Percentiles rank a stretch among this genome's conserved stretches.
Conservation (phyloP, 1,140 invertebrate species). For the Mamestra configurata region DNA sequence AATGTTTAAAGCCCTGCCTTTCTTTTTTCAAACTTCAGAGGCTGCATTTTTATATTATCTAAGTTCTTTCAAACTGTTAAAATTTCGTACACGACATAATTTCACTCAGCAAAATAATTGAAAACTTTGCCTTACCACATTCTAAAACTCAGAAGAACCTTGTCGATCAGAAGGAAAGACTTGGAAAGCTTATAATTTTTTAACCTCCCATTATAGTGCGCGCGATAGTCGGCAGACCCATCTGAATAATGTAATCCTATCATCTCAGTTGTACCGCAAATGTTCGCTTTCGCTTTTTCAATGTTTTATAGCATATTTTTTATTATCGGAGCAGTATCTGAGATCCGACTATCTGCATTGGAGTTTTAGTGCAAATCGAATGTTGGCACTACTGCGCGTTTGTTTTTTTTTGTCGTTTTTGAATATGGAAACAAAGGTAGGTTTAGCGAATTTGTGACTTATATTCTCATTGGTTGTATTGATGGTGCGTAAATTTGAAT, state of each 20-base stretch:
- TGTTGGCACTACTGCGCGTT: background rate
- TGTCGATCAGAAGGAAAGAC: constrained; percentile 20
- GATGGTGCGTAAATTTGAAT: no score
- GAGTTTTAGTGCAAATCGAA: background rate
- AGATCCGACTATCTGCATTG: constrained; percentile 1
- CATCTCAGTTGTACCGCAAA: constrained; percentile 15
- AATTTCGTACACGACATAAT: no score
- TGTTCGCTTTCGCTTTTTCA: background rate
- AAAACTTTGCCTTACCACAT: background rate
- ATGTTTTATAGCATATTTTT: constrained; percentile 43
- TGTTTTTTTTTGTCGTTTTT: background rate
- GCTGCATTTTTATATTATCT: no score
- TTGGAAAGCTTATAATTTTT: constrained; percentile 39
- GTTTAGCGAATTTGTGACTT: no score
- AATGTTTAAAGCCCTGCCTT: no score
- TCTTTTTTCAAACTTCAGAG: no score
- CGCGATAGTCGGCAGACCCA: constrained; percentile 19
- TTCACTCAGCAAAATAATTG: background rate
- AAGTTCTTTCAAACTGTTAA: no score
- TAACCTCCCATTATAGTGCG: constrained; percentile 28
- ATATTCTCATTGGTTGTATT: background rate
- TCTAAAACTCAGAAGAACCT: background rate
- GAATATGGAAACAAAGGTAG: background rate
- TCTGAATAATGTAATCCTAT: constrained; percentile 49
- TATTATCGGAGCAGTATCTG: constrained; percentile 3